Conservation (phyloP, 2,113 vertebrate genomes). For the Oncorhynchus kisutch region DNA sequence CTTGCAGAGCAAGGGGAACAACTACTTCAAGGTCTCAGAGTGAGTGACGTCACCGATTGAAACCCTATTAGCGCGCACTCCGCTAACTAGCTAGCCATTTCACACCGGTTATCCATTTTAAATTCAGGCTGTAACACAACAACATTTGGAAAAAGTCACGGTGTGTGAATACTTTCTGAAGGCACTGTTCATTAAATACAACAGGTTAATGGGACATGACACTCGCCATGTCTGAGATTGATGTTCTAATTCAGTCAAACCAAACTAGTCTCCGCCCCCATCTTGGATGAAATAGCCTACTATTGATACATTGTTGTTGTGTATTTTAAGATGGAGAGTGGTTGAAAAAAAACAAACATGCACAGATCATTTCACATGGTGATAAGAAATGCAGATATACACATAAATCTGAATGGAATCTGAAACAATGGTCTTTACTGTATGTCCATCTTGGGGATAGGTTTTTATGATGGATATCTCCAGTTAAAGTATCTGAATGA, state of each 20-base stretch:
- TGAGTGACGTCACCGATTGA: too few species aligned
- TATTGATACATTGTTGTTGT: too few species aligned
- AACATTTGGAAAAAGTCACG: too few species aligned
- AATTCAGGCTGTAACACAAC: too few species aligned
- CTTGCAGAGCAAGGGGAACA: too few species aligned
- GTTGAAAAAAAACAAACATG: background rate
- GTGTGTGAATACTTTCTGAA: too few species aligned
- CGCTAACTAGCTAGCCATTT: too few species aligned
- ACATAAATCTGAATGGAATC: conserved; percentile 23
- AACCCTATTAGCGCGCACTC: too few species aligned
- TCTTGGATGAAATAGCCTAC: background rate
- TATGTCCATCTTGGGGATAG: conserved; percentile 40
- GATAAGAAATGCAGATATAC: background rate
- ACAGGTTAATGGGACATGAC: too few species aligned
- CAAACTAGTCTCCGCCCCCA: background rate
- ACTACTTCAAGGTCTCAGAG: too few species aligned
- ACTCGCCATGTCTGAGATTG: background rate
- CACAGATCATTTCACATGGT: background rate
- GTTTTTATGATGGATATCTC: conserved; percentile 51
- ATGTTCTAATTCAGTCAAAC: background rate
- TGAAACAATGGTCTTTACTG: conserved; percentile 26
- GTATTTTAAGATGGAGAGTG: background rate
- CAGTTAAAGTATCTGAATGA: conserved; percentile 56
- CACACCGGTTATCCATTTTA: too few species aligned
- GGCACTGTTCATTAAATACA: too few species aligned